phyloP scores from a whole-genome alignment of 2,888 invertebrate genomes.

The Sesia bembeciformis region DNA sequence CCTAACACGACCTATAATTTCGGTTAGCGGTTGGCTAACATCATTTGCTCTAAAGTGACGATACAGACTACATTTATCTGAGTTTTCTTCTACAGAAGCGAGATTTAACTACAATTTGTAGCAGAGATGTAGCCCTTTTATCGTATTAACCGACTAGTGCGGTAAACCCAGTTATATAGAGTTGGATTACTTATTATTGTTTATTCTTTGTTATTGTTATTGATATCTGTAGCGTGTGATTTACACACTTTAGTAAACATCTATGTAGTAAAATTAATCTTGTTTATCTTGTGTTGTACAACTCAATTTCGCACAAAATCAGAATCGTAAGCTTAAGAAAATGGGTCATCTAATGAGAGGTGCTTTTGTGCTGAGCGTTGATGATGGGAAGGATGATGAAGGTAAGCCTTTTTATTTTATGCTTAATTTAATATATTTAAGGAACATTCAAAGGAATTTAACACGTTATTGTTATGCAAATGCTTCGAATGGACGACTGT shows the following conservation, averaged over 20 bases:
- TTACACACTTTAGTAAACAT: conserved; percentile 11
- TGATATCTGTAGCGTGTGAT: neutral
- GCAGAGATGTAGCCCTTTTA: conserved; percentile 65
- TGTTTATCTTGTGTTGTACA: conserved; percentile 28
- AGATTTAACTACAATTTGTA: conserved; percentile 24
- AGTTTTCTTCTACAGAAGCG: conserved; percentile 40
- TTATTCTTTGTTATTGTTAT: conserved; percentile 10
- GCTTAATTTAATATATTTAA: neutral
- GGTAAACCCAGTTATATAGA: conserved; percentile 30
- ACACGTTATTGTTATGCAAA: too few species aligned
- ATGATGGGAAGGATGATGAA: conserved; percentile 46
- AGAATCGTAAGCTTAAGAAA: conserved; percentile 45
- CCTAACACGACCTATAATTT: conserved; percentile 54
- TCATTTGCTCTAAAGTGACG: conserved; percentile 52
- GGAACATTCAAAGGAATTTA: too few species aligned
- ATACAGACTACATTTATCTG: conserved; percentile 44
- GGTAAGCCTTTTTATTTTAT: conserved; percentile 20
- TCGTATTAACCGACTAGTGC: conserved; percentile 53
- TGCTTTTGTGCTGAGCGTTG: conserved; percentile 50
- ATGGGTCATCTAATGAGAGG: conserved; percentile 64
- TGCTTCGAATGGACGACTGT: too few species aligned
- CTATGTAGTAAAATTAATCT: conserved; percentile 30
- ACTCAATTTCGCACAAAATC: conserved; percentile 50
- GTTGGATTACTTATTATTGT: conserved; percentile 13
- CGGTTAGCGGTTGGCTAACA: conserved; percentile 52